Conservation (phyloP, 2,113 vertebrate species). For the Spea multiplicata region DNA sequence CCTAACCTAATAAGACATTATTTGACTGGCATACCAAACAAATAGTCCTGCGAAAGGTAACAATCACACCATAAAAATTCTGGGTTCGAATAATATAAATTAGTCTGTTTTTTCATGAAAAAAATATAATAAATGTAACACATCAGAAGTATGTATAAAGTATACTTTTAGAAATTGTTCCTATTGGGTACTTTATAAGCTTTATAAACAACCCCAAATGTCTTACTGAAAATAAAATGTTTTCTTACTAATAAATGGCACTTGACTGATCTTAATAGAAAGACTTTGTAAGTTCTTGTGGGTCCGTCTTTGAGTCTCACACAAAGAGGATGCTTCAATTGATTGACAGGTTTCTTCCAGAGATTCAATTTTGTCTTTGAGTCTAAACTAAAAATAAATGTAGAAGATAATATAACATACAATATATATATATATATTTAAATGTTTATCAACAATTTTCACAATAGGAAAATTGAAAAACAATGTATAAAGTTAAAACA, state of each 20-base stretch:
- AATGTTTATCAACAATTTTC: background rate
- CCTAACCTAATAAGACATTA: too few species aligned
- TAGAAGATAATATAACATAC: background rate
- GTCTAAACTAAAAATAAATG: conserved; percentile 39
- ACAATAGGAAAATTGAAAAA: background rate
- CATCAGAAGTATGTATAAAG: too few species aligned
- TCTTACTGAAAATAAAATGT: background rate
- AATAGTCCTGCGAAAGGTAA: too few species aligned
- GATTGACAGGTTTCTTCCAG: conserved; percentile 42
- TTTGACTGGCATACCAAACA: too few species aligned
- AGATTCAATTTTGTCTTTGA: conserved; percentile 39
- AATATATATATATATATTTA: background rate
- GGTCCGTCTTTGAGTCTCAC: conserved; percentile 54
- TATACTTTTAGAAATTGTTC: too few species aligned
- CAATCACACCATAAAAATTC: too few species aligned
- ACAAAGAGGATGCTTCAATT: conserved; percentile 50
- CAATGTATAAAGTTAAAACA: background rate
- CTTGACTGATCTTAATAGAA: background rate
- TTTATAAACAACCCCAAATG: too few species aligned
- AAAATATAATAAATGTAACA: too few species aligned
- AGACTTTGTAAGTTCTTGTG: conserved; percentile 8
- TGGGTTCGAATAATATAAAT: too few species aligned
- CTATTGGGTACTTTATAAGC: too few species aligned
- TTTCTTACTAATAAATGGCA: conserved; percentile 57
- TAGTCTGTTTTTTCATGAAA: too few species aligned